Conservation (phyloP, 2,888 invertebrate species). For the Gnatocerus cornutus region DNA sequence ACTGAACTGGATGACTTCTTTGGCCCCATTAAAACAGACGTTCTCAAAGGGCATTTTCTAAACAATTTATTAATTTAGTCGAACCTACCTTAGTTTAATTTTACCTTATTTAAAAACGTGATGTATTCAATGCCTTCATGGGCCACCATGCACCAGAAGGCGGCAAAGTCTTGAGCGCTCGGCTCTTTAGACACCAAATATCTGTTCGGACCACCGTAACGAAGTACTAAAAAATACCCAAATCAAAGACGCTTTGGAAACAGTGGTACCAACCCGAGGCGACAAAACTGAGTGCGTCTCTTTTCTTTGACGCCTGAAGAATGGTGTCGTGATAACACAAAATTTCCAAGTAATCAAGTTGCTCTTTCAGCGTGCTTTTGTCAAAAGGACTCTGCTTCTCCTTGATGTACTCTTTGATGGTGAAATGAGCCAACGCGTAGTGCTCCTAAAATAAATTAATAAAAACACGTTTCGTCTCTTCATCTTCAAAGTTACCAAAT, state of each 20-base stretch:
- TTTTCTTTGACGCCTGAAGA: neutral
- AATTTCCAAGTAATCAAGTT: neutral
- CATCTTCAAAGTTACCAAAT: neutral
- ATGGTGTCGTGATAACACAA: neutral
- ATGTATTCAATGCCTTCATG: neutral
- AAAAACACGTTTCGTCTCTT: slow-evolving; percentile 1
- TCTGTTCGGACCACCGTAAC: neutral
- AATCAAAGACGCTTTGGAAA: too few species aligned
- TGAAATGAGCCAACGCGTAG: neutral
- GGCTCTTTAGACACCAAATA: slow-evolving; percentile 7
- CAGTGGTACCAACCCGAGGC: too few species aligned
- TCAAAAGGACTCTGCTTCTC: neutral
- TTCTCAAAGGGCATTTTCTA: too few species aligned
- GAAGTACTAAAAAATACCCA: neutral
- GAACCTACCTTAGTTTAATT: too few species aligned
- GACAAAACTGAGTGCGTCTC: too few species aligned
- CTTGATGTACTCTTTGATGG: neutral
- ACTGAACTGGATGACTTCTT: neutral
- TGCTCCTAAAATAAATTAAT: neutral
- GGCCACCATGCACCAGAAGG: slow-evolving; percentile 9
- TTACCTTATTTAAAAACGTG: neutral
- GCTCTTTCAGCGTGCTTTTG: neutral
- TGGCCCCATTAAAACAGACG: neutral
- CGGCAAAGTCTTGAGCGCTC: neutral
- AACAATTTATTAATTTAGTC: too few species aligned